These are phyloP conservation scores for Ceuthmochares aereus DNA, from an alignment of 2,113 vertebrate genomes.

Conservation along the genomic window DNA sequence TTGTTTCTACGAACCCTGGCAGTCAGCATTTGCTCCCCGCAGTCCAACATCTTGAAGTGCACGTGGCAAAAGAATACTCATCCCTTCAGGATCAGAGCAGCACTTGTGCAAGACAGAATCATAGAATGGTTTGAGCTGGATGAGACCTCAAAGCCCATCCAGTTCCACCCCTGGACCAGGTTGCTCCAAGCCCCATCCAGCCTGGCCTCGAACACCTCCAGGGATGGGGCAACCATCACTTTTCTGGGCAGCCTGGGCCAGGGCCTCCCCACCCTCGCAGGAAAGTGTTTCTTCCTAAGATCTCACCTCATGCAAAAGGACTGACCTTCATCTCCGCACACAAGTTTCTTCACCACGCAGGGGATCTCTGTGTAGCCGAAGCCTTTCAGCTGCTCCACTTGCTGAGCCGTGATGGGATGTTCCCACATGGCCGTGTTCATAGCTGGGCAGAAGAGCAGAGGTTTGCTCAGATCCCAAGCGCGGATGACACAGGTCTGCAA, in stretches of 20 bases:
- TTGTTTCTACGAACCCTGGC: not conserved
- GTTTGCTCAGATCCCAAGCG: conserved; percentile 90
- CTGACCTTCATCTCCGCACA: conserved; percentile 95
- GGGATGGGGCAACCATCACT: too few relatives aligned
- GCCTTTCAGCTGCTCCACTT: conserved; percentile 83
- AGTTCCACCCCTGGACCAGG: too few relatives aligned
- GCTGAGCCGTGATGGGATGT: conserved; percentile 89
- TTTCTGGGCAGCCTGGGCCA: too few relatives aligned
- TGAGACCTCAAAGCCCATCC: too few relatives aligned
- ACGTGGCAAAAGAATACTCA: rapidly evolving
- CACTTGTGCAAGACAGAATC: not conserved
- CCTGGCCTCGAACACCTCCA: too few relatives aligned
- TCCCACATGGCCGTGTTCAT: conserved; percentile 99
- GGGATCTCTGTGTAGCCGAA: conserved; percentile 93
- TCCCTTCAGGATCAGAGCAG: not conserved
- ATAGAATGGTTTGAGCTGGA: too few relatives aligned
- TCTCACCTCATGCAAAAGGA: not conserved
- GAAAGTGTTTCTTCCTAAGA: too few relatives aligned
- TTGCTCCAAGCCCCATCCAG: too few relatives aligned
- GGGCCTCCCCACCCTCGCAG: too few relatives aligned
- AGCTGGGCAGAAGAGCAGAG: conserved; percentile 95
- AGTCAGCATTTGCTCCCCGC: not conserved
- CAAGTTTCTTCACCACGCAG: conserved; percentile 90
- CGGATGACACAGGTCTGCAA: conserved; percentile 90
- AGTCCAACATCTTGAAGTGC: not conserved